phyloP scores from a whole-genome alignment of 2,113 vertebrate genomes.

The Tympanuchus pallidicinctus region DNA sequence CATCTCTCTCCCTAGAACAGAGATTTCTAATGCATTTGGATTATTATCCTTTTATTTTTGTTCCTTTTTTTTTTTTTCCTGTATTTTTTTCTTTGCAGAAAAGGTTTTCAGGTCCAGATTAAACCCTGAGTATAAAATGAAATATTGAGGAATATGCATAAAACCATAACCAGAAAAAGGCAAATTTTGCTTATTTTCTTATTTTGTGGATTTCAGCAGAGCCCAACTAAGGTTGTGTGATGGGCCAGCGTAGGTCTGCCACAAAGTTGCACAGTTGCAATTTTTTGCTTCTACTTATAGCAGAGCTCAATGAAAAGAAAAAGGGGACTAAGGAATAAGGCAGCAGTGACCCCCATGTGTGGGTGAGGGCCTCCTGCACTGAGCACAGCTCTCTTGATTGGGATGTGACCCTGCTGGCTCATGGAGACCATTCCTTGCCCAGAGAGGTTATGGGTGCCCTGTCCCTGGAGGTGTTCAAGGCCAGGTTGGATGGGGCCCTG shows the following conservation, averaged over 20 bases:
- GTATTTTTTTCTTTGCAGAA: not conserved
- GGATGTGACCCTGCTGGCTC: not conserved
- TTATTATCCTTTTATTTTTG: not conserved
- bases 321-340: not conserved
- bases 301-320: not conserved
- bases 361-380: not conserved
- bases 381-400: not conserved
- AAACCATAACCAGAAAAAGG: not conserved
- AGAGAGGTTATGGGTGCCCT: no score
- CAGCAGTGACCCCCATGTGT: not conserved
- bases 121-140: not conserved
- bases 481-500: no score
- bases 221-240: not conserved
- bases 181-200: not conserved
- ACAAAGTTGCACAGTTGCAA: not conserved
- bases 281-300: not conserved
- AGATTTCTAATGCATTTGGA: not conserved
- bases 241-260: not conserved
- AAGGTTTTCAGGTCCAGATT: not conserved
- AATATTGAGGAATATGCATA: not conserved
- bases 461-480: no score
- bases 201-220: not conserved
- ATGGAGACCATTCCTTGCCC: not conserved
- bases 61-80: no score
- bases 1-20: not conserved